Conservation (phyloP, 2,888 invertebrate genomes). For the Miltochrista miniata region DNA sequence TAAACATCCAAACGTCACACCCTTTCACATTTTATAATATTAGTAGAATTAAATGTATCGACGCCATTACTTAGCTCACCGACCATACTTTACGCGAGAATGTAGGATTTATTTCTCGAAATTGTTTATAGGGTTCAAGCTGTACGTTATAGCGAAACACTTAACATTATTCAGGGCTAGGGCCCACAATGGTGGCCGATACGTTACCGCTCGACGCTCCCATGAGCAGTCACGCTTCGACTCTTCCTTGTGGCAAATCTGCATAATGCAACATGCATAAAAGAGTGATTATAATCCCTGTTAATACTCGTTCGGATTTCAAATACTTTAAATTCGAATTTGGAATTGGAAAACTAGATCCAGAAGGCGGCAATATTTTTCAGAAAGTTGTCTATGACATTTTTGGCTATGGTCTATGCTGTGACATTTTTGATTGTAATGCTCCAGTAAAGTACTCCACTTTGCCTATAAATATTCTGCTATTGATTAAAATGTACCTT, state of each 20-base stretch:
- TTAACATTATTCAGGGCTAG: conserved; percentile 74
- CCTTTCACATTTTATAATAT: too few relatives aligned
- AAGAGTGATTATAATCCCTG: conserved; percentile 54
- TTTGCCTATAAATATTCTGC: too few relatives aligned
- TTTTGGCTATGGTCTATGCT: too few relatives aligned
- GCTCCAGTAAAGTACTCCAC: too few relatives aligned
- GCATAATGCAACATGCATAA: conserved; percentile 56
- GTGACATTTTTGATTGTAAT: too few relatives aligned
- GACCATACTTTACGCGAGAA: conserved; percentile 43
- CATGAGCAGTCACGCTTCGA: conserved; percentile 68
- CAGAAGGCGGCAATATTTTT: background rate
- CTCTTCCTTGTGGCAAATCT: conserved; percentile 59
- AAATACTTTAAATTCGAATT: background rate
- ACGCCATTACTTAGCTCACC: conserved; percentile 38
- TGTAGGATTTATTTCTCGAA: conserved; percentile 71
- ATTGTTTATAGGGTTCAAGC: conserved; percentile 68
- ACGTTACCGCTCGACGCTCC: conserved; percentile 56
- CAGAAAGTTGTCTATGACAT: background rate
- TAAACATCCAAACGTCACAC: too few relatives aligned
- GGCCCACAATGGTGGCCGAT: conserved; percentile 55
- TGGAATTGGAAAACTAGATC: background rate
- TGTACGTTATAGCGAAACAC: conserved; percentile 56
- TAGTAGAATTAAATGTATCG: too few relatives aligned
- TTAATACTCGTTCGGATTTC: conserved; percentile 20
- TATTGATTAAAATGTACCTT: too few relatives aligned